These are phyloP conservation scores for Oophaga pumilio DNA, from an alignment of 2,113 vertebrate species.

Conservation along the genomic window DNA sequence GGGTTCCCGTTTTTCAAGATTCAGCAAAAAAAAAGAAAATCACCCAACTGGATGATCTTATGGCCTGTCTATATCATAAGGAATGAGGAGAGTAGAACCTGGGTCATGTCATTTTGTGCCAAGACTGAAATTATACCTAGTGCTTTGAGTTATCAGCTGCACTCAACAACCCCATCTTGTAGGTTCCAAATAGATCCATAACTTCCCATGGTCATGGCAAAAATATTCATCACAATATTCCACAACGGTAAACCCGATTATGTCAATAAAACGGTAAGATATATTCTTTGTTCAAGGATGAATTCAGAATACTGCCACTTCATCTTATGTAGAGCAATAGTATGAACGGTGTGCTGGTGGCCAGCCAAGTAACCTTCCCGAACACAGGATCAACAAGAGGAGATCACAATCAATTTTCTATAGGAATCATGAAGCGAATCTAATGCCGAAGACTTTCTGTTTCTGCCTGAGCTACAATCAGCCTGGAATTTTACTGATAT, in stretches of 20 bases:
- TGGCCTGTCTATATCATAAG: too few species aligned
- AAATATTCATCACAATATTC: not conserved
- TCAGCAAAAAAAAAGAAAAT: too few species aligned
- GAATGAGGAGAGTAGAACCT: too few species aligned
- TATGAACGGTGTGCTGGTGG: not conserved
- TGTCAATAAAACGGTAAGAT: not conserved
- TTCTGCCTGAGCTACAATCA: slow-evolving; percentile 1
- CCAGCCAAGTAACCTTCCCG: not conserved
- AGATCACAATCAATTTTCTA: slow-evolving; percentile 33
- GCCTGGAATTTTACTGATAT: slow-evolving; percentile 16
- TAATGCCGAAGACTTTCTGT: not conserved
- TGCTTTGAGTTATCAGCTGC: too few species aligned
- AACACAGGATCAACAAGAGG: not conserved
- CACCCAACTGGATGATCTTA: too few species aligned
- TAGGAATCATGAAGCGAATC: slow-evolving; percentile 28
- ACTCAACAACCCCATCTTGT: not conserved
- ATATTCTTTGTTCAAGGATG: not conserved
- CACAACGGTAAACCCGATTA: not conserved
- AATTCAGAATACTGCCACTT: not conserved
- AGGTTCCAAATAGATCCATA: not conserved
- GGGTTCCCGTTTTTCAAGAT: too few species aligned
- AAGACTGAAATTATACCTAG: too few species aligned
- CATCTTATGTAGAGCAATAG: not conserved
- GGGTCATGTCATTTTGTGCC: too few species aligned
- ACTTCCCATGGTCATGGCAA: not conserved